Base-by-base conservation (phyloP, 2,888 invertebrate genomes). In the Gonocerus acuteangulatus region DNA sequence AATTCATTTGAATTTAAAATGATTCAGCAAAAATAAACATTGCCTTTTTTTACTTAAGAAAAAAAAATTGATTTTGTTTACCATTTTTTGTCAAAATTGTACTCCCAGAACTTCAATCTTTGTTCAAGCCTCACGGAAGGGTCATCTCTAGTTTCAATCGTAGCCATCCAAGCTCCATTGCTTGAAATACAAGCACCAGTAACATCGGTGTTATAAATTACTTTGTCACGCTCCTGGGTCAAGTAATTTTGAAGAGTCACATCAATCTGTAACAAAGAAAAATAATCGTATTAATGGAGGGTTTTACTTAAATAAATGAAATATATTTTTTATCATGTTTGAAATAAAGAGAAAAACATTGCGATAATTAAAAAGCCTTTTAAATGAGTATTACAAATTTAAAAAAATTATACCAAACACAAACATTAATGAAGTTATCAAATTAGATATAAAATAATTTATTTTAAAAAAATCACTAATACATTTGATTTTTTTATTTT, bases 81-180 rank as follows among this genome's bases (percentile, higher is more conserved):
- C 65, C 62, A 19, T 62, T 62, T 65, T 42, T 52, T 56, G 47
- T 57, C 32, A 44, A 48, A 48, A 32, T 57, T 51, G 51, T 60
- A 67, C 39, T 75, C 70, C 89, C 89, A 90, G 74, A 89, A 89
- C 71, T 89, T 90, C 1, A 90, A 75, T 59, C 83, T 76, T 2
- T 83, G 74, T 73, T 89, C 87, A 3, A 79, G 76, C 51, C 76
- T 74, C 62, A 79, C 78, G 45, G 79, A 72, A 22, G 76, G 73
- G 72, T 85, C 84, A 69, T 81, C 77, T 62, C 82, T 76, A 61
- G 79, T 76, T 71, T 85, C 85, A 3, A 82, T 78, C 0, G 89
- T 89, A 6, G 82, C 86, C 76, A 90, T 77, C 89, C 90, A 90
- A 6, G 73, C 70, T 0, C 85, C 85, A 71, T 80, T 77, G 56